phyloP scores from a whole-genome alignment of 2,888 invertebrate genomes.

The Lithophane ornitopus region DNA sequence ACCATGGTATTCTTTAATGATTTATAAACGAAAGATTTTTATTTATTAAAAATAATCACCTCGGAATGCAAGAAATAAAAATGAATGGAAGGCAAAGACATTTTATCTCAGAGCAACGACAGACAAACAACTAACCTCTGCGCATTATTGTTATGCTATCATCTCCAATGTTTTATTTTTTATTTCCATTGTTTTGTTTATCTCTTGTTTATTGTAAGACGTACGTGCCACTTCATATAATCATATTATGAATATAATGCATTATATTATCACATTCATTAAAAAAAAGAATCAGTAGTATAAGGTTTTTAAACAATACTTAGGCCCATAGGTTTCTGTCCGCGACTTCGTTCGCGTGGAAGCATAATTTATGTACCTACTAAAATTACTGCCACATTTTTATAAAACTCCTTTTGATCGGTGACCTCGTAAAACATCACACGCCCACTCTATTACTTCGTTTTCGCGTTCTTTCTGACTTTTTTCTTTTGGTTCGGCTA shows the following conservation, averaged over 20 bases:
- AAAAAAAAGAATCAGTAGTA: background rate
- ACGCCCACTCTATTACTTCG: too few species aligned
- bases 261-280: constrained; percentile 8
- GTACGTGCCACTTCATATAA: constrained; percentile 41
- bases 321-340: background rate
- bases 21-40: background rate
- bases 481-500: background rate
- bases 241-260: constrained; percentile 12
- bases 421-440: background rate
- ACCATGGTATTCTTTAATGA: background rate
- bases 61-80: constrained; percentile 2
- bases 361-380: too few species aligned
- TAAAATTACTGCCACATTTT: background rate
- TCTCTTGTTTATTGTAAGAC: constrained; percentile 45
- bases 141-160: constrained; percentile 32
- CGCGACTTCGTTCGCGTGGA: background rate
- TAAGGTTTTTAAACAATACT: background rate
- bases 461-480: background rate
- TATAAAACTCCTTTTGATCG: background rate
- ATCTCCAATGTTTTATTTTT: constrained; percentile 33
- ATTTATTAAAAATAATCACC: background rate
- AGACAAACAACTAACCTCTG: constrained; percentile 14
- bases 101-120: constrained; percentile 18
- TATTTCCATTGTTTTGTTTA: constrained; percentile 38
- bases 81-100: constrained; percentile 7